Percentiles rank a stretch among this genome's conserved stretches.
Conservation (phyloP, 2,888 invertebrate species). For the Drosophila yooni region DNA sequence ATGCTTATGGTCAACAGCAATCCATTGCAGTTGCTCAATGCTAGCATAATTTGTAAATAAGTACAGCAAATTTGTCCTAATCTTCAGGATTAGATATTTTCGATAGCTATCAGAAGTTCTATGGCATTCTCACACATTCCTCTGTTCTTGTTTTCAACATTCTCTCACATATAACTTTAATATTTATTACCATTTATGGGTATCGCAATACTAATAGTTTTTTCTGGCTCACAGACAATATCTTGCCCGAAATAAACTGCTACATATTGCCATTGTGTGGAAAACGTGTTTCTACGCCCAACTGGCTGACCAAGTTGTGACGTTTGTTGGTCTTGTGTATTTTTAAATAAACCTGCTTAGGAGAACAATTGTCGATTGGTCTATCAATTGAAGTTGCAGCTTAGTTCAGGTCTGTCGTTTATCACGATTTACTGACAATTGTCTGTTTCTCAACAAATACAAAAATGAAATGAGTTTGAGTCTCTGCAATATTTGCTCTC, state of each 20-base stretch:
- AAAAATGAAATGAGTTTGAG: constrained; percentile 34
- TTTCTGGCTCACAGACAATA: constrained; percentile 50
- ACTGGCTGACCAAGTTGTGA: constrained; percentile 43
- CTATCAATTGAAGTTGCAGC: constrained; percentile 62
- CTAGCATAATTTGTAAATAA: constrained; percentile 2
- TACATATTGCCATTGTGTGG: constrained; percentile 59
- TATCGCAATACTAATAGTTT: constrained; percentile 15
- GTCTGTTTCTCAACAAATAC: constrained; percentile 35
- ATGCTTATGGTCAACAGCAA: constrained; percentile 13
- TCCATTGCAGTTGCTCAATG: constrained; percentile 1
- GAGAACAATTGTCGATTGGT: constrained; percentile 67
- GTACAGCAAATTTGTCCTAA: neutral
- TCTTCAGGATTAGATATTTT: neutral
- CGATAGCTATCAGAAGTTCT: neutral
- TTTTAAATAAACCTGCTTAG: constrained; percentile 32
- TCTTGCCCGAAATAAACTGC: constrained; percentile 23
- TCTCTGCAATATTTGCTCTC: constrained; percentile 22
- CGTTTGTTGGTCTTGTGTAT: constrained; percentile 6
- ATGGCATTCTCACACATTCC: neutral
- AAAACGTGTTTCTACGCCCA: constrained; percentile 73
- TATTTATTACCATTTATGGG: constrained; percentile 13
- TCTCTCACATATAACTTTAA: constrained; percentile 13
- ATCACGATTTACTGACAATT: constrained; percentile 69
- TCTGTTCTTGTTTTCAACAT: neutral
- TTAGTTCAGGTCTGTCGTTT: constrained; percentile 52